Evolutionary conservation across 2,888 invertebrate species (phyloP), one percentile per base, ranked within the genome.

Genomic region (Alsophila aescularia): DNA sequence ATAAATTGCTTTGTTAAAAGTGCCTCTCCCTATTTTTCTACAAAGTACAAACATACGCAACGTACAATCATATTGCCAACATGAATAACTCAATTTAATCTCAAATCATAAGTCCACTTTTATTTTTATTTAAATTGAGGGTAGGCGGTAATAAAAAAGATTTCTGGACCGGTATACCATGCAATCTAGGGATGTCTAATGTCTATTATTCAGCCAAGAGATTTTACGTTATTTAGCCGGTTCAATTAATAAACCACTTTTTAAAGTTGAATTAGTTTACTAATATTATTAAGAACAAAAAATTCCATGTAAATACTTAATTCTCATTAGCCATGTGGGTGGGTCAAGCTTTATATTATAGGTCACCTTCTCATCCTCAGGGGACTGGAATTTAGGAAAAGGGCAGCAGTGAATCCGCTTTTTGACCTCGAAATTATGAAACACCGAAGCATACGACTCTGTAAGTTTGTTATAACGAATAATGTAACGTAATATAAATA

Each of bases 101-200:
- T 15, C 5, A 29, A 29, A 37, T 29, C 37, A 14, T 37, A 15
- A 2, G 12, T 7, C 18, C 18, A 12, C 15, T 15, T 36, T 36
- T 47, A 45, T 45, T 27, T 67, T 48, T 63, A 62, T 67, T 64
- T 51, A 54, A 62, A 60, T 53, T 59, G 52, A 57, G 61, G 52
- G 49, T 52, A 53, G 43, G 58, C 41, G 0, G 12, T 65, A 69
- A 74, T 73, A 69, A 68, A 67, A 70, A 60, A 32, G 18, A 60
- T 59, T 62, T 36, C 15, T 35, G 40, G n/a, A 10, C 8, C 8
- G 24, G 24, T 24, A 39, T 18, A 12, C 32, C 2, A 5, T 31
- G 9, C n/a, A 29, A n/a, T n/a, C n/a, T n/a, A n/a, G n/a, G 29
- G 29, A 29, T 29, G 24, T n/a, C 5, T 1, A 32, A 13, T n/a